Evolutionary conservation across 2,888 invertebrate genomes (phyloP).

Genomic region (Cerastoderma edule): DNA sequence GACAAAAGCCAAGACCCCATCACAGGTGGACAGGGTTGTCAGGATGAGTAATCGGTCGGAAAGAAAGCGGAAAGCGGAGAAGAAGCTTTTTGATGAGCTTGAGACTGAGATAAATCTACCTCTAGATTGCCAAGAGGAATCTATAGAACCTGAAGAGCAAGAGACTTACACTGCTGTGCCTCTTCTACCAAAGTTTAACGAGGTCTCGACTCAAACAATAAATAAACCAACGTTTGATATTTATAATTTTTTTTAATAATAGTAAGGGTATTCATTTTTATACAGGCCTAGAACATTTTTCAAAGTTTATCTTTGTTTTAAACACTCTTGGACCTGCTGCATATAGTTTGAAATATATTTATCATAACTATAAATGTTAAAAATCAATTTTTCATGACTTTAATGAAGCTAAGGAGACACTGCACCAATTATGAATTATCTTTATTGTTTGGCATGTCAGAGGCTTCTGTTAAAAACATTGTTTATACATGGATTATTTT

Average conservation of each 20-base stretch:
- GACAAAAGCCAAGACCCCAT: not conserved
- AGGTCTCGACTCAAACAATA: slow-evolving; percentile 18
- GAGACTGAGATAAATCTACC: not conserved
- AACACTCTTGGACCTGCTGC: slow-evolving; percentile 42
- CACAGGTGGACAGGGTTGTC: not conserved
- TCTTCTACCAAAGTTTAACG: not conserved
- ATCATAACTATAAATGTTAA: slow-evolving; percentile 26
- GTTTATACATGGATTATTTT: slow-evolving; percentile 59
- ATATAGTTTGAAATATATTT: slow-evolving; percentile 32
- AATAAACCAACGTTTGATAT: slow-evolving; percentile 26
- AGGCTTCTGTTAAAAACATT: slow-evolving; percentile 49
- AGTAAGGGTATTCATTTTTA: slow-evolving; percentile 31
- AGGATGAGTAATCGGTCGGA: not conserved
- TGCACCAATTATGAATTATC: slow-evolving; percentile 49
- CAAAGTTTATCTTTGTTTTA: slow-evolving; percentile 28
- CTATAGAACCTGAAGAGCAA: not conserved
- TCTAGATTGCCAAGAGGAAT: not conserved
- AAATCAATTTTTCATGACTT: slow-evolving; percentile 46
- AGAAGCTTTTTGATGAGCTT: not conserved
- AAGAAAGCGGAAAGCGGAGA: not conserved
- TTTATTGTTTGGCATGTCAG: slow-evolving; percentile 47
- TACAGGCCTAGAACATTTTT: slow-evolving; percentile 33
- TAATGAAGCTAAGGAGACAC: slow-evolving; percentile 46
- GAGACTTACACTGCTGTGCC: not conserved
- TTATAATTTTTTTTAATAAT: slow-evolving; percentile 28